A percentile compares a stretch with the other conserved stretches of the same genome.
Evolutionary conservation across 2,888 invertebrate genomes (phyloP).

Genomic region (Nymphalis polychloros): DNA sequence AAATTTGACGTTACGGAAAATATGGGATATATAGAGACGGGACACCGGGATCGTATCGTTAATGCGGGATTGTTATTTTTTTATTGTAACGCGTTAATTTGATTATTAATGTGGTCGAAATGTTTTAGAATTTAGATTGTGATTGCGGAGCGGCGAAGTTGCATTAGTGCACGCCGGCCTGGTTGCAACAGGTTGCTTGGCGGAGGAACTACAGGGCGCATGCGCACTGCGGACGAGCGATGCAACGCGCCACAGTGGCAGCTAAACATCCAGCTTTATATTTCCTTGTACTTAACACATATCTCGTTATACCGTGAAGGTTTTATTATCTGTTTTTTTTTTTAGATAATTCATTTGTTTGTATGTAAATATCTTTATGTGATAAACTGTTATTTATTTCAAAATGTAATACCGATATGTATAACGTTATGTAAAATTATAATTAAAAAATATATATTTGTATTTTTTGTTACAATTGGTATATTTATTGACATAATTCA

Average conservation of each 20-base stretch:
- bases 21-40: not conserved
- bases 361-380: too few relatives aligned
- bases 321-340: not conserved
- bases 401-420: too few relatives aligned
- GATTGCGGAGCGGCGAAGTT: conserved; percentile 63
- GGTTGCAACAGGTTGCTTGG: conserved; percentile 81
- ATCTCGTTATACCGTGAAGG: not conserved
- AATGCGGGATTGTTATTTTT: conserved; percentile 35
- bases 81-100: conserved; percentile 29
- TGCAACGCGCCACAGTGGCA: conserved; percentile 68
- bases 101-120: conserved; percentile 35
- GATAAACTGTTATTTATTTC: too few relatives aligned
- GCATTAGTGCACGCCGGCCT: conserved; percentile 77
- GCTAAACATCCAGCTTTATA: conserved; percentile 33
- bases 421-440: too few relatives aligned
- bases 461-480: too few relatives aligned
- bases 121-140: conserved; percentile 45
- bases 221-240: conserved; percentile 58
- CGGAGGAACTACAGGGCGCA: conserved; percentile 58
- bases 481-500: too few relatives aligned
- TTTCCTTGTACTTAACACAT: not conserved
- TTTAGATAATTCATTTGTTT: too few relatives aligned
- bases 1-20: conserved; percentile 41
- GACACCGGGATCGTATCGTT: not conserved
- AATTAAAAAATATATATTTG: too few relatives aligned